Conservation (phyloP, 2,888 invertebrate genomes). For the Schrankia costaestrigalis region DNA sequence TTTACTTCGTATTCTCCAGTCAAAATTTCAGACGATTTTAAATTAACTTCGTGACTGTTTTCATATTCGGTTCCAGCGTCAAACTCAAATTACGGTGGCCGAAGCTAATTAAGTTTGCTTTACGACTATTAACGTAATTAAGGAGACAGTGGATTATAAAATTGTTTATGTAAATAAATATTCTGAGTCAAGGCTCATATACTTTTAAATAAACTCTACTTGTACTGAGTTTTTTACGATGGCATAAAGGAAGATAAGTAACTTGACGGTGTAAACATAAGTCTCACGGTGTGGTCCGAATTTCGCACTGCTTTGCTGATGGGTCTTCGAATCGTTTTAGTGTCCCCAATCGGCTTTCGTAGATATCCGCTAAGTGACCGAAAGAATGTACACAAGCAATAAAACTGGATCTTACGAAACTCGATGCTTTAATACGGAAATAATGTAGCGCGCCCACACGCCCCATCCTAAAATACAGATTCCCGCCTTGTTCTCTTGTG, state of each 20-base stretch:
- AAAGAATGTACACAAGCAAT: slow-evolving; percentile 50
- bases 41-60: slow-evolving; percentile 21
- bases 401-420: slow-evolving; percentile 56
- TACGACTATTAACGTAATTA: slow-evolving; percentile 35
- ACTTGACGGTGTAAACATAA: slow-evolving; percentile 19
- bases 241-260: slow-evolving; percentile 33
- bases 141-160: slow-evolving; percentile 28
- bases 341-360: slow-evolving; percentile 49
- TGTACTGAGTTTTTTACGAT: slow-evolving; percentile 24
- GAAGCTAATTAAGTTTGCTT: slow-evolving; percentile 34
- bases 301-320: slow-evolving; percentile 58
- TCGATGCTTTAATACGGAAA: slow-evolving; percentile 50
- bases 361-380: slow-evolving; percentile 62
- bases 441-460: slow-evolving; percentile 56
- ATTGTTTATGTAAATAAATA: slow-evolving; percentile 36
- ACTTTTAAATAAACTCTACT: slow-evolving; percentile 23
- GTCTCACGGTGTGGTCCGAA: slow-evolving; percentile 54
- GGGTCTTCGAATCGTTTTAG: slow-evolving; percentile 48
- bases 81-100: slow-evolving; percentile 24
- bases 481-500: slow-evolving; percentile 37
- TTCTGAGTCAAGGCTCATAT: slow-evolving; percentile 32
- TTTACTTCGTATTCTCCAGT: slow-evolving; percentile 2
- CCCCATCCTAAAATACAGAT: slow-evolving; percentile 36
- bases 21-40: slow-evolving; percentile 15
- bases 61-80: slow-evolving; percentile 27